Percentiles rank a stretch among this genome's conserved stretches.
Conservation (phyloP, 2,888 invertebrate genomes). For the Elysia crispata region DNA sequence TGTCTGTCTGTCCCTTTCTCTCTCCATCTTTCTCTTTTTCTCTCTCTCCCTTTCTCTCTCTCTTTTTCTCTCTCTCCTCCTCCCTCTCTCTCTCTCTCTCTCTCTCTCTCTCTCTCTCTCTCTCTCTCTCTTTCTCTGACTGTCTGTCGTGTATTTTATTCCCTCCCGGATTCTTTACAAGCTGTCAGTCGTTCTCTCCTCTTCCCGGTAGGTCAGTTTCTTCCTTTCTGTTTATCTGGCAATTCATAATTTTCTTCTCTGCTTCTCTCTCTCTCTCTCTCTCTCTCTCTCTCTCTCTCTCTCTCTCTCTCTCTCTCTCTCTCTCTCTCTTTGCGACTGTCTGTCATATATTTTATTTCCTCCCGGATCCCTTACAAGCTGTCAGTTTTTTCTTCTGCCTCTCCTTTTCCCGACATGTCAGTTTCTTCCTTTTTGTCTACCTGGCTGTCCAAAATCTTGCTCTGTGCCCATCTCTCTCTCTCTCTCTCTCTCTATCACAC, state of each 20-base stretch:
- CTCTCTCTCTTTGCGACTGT: neutral
- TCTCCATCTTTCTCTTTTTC: constrained; percentile 17
- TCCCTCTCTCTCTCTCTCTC: constrained; percentile 29
- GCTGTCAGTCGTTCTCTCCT: neutral
- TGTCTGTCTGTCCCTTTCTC: neutral
- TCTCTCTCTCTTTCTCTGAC: neutral
- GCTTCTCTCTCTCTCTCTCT: constrained; percentile 24
- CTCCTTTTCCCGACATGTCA: too few relatives aligned
- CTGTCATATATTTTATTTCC: neutral
- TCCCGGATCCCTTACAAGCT: too few relatives aligned
- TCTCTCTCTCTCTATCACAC: too few relatives aligned
- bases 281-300: neutral
- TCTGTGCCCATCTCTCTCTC: too few relatives aligned
- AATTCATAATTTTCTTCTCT: constrained; percentile 15
- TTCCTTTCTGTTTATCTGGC: neutral
- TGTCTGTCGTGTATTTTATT: neutral
- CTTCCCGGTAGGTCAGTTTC: too few relatives aligned
- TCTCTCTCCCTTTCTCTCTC: constrained; percentile 25
- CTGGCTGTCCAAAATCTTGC: too few relatives aligned
- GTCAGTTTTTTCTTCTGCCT: too few relatives aligned
- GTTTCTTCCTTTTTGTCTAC: too few relatives aligned
- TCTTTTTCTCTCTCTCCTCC: constrained; percentile 7
- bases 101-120: constrained; percentile 26
- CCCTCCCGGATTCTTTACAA: neutral
- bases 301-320: neutral